phyloP scores from a whole-genome alignment of 2,888 invertebrate genomes.

The Eupithecia inturbata region DNA sequence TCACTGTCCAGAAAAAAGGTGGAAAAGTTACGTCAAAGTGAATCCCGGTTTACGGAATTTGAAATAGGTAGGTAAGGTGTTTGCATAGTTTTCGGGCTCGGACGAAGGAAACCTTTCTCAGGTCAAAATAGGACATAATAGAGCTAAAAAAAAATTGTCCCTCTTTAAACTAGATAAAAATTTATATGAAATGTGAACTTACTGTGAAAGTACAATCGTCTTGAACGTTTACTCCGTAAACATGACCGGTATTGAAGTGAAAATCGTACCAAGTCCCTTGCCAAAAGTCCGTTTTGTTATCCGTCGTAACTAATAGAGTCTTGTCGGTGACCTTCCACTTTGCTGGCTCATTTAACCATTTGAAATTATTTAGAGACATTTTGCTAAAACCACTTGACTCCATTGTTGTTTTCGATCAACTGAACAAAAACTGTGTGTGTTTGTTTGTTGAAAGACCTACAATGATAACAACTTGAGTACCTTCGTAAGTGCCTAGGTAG shows the following conservation, averaged over 20 bases:
- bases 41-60: neutral
- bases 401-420: slow-evolving; percentile 19
- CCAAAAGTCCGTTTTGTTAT: slow-evolving; percentile 73
- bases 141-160: no score
- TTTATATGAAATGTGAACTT: slow-evolving; percentile 34
- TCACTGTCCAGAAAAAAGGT: neutral
- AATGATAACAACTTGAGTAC: neutral
- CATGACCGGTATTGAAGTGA: slow-evolving; percentile 63
- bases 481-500: neutral
- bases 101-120: no score
- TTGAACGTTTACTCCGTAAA: slow-evolving; percentile 61
- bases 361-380: slow-evolving; percentile 50
- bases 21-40: neutral
- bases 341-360: slow-evolving; percentile 69
- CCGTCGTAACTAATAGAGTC: slow-evolving; percentile 57
- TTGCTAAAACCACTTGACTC: slow-evolving; percentile 21
- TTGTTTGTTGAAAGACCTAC: neutral
- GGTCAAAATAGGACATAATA: neutral
- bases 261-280: slow-evolving; percentile 70
- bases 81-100: no score
- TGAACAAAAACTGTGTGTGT: neutral
- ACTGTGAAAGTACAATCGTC: slow-evolving; percentile 68
- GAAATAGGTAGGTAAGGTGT: neutral
- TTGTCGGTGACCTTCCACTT: slow-evolving; percentile 55
- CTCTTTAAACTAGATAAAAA: neutral